Evolutionary conservation across 2,113 vertebrate genomes (phyloP), one percentile per base, ranked within the genome.

Genomic region (Herpailurus yagouaroundi): DNA sequence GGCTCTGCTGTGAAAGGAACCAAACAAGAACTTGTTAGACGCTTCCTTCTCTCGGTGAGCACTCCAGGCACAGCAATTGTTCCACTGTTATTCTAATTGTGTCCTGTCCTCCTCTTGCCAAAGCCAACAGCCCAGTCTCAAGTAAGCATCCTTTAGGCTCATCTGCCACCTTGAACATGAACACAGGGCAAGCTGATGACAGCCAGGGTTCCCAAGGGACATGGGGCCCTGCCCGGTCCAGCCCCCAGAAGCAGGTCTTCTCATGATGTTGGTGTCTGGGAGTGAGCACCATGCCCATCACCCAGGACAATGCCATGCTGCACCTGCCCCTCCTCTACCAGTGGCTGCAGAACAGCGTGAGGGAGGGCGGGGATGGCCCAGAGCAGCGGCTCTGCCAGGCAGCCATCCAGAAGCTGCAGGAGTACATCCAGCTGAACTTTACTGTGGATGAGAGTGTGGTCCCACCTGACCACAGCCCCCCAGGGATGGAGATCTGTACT

Each of bases 341-440:
- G 95, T 99, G 99, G 99, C 99, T 99, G 64, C 97, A 98, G 97
- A 98, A 98, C 95, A 98, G 98, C 93, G 94, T 93, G 57, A 95
- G 96, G 91, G 98, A 98, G 94, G 98, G 99, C 25, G 97, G 90
- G 4, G 98, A 98, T 1, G 98, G 98, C 0, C 94, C 98, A 0
- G 99, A 99, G 97, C 97, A 99, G 97, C 92, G 98, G 50, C 98
- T 99, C 15, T 99, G 99, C 98, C 99, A 99, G 95, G 99, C 99
- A 0, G 99, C 99, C 1, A 98, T 99, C 97, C 99, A 99, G 96
- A 99, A 99, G 97, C 98, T 99, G 93, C 99, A 99, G 6, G 99
- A 99, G 87, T 99, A 99, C 98, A 99, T 99, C 96, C 99, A 99
- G 94, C 98, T 99, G 89, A 99, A 99, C 98, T 99, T 99, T 84